Evolutionary conservation across 1,140 invertebrate genomes (phyloP).

Genomic region (Pseudomyrmex flavicornis): DNA sequence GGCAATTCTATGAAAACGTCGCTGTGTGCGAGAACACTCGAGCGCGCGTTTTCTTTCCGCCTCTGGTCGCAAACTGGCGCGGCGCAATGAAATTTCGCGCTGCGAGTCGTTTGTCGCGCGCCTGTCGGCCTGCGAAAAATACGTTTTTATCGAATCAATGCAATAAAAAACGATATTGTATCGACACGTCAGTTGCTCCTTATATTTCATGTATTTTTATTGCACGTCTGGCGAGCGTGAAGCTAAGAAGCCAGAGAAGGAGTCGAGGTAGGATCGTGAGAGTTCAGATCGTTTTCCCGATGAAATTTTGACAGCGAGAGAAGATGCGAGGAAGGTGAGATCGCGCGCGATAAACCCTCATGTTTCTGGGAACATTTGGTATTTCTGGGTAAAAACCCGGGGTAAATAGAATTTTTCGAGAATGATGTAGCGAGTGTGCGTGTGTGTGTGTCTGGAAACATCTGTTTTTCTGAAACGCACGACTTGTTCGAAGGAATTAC

Average conservation of each 20-base stretch:
- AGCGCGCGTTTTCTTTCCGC: not conserved
- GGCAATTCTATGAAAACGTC: not conserved
- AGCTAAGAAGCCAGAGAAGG: not conserved
- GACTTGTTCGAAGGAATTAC: not conserved
- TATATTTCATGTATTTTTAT: slow-evolving; percentile 34
- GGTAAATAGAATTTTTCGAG: slow-evolving; percentile 14
- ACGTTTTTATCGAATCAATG: slow-evolving; percentile 7
- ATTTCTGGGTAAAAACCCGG: not conserved
- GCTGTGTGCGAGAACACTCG: not conserved
- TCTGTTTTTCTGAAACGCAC: not conserved
- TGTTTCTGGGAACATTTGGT: not conserved
- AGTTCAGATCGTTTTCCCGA: not conserved
- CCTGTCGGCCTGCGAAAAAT: not conserved
- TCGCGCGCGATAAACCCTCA: slow-evolving; percentile 19
- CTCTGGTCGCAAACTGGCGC: not conserved
- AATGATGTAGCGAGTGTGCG: not conserved
- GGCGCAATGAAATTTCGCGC: slow-evolving; percentile 15
- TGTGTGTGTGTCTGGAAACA: not conserved
- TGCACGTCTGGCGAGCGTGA: not conserved
- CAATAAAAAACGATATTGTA: slow-evolving; percentile 38
- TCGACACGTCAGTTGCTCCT: slow-evolving; percentile 18
- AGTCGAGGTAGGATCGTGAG: not conserved
- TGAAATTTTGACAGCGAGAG: slow-evolving; percentile 27
- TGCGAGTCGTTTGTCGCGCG: not conserved
- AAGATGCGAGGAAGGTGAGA: not conserved